phyloP scores from a whole-genome alignment of 2,888 invertebrate genomes.

The Dendrolimus pini region DNA sequence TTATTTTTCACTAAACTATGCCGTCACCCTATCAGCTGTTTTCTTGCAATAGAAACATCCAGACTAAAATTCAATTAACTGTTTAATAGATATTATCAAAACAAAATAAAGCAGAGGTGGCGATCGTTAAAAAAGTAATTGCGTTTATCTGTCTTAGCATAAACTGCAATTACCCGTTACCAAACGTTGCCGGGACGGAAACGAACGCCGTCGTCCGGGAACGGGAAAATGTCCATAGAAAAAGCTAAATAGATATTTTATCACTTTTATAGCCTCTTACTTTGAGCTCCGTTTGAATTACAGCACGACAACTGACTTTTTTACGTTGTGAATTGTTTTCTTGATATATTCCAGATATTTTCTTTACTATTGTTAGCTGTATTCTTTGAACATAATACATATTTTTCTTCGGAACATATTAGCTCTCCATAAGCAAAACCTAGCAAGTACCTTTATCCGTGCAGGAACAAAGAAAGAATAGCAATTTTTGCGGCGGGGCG shows the following conservation, averaged over 20 bases:
- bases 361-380: not conserved
- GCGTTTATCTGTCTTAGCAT: conserved; percentile 58
- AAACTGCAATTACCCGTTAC: conserved; percentile 64
- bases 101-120: not conserved
- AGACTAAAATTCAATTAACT: not conserved
- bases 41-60: no score
- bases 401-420: no score
- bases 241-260: conserved; percentile 72
- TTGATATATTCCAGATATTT: conserved; percentile 7
- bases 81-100: not conserved
- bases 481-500: no score
- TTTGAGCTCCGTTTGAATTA: conserved; percentile 57
- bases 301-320: conserved; percentile 22
- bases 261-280: conserved; percentile 69
- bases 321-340: conserved; percentile 24
- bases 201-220: conserved; percentile 42
- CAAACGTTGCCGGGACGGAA: conserved; percentile 58
- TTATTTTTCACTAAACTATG: no score
- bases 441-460: no score
- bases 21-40: no score
- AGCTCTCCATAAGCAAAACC: no score
- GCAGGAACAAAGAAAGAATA: no score
- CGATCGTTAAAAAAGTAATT: conserved; percentile 29
- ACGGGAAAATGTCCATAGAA: conserved; percentile 26
- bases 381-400: no score